Conservation (phyloP, 64 coral and sea anemone species). For the Astreopora myriophthalma region DNA sequence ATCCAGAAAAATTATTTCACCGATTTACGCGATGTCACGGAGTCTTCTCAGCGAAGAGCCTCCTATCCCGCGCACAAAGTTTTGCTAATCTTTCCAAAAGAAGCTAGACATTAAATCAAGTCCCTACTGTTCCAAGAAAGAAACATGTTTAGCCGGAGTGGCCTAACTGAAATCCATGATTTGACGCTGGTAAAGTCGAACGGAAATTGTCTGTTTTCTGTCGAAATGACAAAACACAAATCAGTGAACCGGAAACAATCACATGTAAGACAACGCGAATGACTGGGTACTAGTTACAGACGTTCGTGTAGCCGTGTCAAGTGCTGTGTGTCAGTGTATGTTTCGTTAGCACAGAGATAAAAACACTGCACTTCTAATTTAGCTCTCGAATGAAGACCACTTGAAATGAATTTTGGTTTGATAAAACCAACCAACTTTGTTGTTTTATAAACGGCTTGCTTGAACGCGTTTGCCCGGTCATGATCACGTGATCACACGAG, state of each 20-base stretch:
- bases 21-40: background rate
- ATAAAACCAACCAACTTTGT: too few relatives aligned
- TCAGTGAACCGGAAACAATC: conserved; percentile 3
- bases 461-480: too few relatives aligned
- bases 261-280: background rate
- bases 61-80: background rate
- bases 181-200: background rate
- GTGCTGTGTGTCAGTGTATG: too few relatives aligned
- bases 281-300: background rate
- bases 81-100: background rate
- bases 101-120: background rate
- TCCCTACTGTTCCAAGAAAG: background rate
- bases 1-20: too few relatives aligned
- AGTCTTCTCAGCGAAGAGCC: background rate
- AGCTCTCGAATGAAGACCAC: too few relatives aligned
- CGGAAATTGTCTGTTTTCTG: background rate
- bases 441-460: too few relatives aligned
- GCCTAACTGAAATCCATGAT: background rate
- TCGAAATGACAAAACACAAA: background rate
- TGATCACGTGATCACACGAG: too few relatives aligned
- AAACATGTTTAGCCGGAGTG: background rate
- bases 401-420: too few relatives aligned
- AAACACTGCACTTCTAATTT: too few relatives aligned
- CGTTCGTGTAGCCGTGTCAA: too few relatives aligned
- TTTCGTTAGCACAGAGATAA: too few relatives aligned